Conservation (phyloP, 1,140 invertebrate genomes). For the Orussus abietinus region DNA sequence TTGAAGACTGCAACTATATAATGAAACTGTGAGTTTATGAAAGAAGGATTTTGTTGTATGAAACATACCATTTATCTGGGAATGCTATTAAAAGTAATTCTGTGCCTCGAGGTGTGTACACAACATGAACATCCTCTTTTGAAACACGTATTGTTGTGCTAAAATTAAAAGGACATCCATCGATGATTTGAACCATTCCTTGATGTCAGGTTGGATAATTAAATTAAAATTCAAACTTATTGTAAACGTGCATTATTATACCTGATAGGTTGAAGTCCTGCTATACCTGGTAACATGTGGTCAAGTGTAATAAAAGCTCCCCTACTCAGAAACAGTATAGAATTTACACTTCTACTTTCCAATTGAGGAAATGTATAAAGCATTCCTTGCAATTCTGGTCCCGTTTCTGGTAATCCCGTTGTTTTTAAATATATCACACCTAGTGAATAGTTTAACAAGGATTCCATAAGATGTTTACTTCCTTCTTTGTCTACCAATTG, state of each 20-base stretch:
- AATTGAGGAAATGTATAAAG: constrained; percentile 65
- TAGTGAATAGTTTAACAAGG: constrained; percentile 56
- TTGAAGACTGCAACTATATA: constrained; percentile 50
- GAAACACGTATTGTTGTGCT: constrained; percentile 57
- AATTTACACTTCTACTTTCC: constrained; percentile 54
- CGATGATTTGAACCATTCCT: not conserved
- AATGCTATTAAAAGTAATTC: constrained; percentile 57
- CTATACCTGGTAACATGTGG: constrained; percentile 62
- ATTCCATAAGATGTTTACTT: constrained; percentile 52
- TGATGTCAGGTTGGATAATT: not conserved
- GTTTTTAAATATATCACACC: constrained; percentile 62
- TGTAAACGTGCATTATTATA: constrained; percentile 18
- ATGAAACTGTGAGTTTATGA: constrained; percentile 45
- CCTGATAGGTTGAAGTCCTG: constrained; percentile 55
- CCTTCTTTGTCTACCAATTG: constrained; percentile 54
- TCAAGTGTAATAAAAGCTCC: constrained; percentile 67
- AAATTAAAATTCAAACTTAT: too few relatives aligned
- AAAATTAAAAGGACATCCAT: constrained; percentile 16
- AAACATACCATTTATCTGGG: constrained; percentile 49
- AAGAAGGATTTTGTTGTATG: constrained; percentile 35
- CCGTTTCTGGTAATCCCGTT: constrained; percentile 59
- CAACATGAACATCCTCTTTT: constrained; percentile 55
- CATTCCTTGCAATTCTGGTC: constrained; percentile 62
- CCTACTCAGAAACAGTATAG: constrained; percentile 56
- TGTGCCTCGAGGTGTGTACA: constrained; percentile 54